Conservation (phyloP, 2,113 vertebrate species). For the Noctilio leporinus region DNA sequence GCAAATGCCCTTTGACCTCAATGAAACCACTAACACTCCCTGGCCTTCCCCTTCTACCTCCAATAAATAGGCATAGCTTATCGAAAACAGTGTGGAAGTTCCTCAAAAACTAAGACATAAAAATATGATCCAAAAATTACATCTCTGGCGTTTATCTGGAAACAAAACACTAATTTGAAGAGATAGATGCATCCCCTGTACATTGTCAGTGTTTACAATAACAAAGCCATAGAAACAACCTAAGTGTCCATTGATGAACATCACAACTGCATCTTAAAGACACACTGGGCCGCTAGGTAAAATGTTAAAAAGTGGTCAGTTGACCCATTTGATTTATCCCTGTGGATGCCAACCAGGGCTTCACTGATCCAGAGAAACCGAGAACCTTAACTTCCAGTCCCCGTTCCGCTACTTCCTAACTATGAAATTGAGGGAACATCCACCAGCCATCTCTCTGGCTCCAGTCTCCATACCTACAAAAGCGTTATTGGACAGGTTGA, state of each 20-base stretch:
- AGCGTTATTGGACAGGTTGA: constrained; percentile 20
- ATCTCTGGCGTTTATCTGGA: background rate
- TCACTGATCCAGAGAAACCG: background rate
- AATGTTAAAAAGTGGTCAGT: background rate
- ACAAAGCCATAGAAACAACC: background rate
- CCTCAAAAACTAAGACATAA: background rate
- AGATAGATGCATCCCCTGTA: background rate
- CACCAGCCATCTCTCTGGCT: constrained; percentile 36
- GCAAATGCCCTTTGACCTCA: background rate
- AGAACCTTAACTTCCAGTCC: background rate
- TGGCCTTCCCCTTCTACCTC: background rate
- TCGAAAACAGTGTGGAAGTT: background rate
- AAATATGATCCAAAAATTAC: background rate
- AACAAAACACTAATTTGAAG: background rate
- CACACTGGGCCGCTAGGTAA: background rate
- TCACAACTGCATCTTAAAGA: background rate
- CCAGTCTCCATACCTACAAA: constrained; percentile 40
- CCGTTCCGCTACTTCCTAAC: background rate
- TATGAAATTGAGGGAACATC: background rate
- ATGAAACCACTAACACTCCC: background rate
- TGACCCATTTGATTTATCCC: background rate
- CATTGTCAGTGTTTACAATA: background rate
- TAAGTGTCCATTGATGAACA: background rate
- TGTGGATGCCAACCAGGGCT: background rate
- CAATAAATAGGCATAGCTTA: background rate